phyloP scores from a whole-genome alignment of 1,140 invertebrate species.

The Pseudomyrmex cubaensis region DNA sequence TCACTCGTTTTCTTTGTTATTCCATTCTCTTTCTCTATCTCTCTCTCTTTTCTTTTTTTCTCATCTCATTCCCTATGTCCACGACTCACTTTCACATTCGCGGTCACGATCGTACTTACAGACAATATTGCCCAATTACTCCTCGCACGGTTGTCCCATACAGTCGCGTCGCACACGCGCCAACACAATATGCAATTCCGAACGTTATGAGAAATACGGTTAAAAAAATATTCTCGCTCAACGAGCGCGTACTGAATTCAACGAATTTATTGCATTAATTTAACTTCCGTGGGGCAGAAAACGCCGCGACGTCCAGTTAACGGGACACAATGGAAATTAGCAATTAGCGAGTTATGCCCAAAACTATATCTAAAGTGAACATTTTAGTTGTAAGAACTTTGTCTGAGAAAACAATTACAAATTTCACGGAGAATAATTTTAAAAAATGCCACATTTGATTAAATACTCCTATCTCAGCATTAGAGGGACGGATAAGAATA shows the following conservation, averaged over 20 bases:
- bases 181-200: constrained; percentile 29
- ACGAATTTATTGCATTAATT: constrained; percentile 68
- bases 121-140: constrained; percentile 58
- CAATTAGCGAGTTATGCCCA: constrained; percentile 42
- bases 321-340: constrained; percentile 32
- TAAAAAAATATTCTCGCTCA: constrained; percentile 56
- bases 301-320: neutral
- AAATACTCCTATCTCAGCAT: neutral
- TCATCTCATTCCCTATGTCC: constrained; percentile 20
- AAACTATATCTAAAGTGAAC: neutral
- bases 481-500: too few relatives aligned
- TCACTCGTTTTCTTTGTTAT: constrained; percentile 16
- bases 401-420: neutral
- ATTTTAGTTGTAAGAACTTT: neutral
- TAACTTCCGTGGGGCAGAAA: constrained; percentile 29
- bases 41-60: constrained; percentile 30
- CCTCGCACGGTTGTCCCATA: constrained; percentile 61
- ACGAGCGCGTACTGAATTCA: constrained; percentile 75
- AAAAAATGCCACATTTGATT: neutral
- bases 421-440: neutral
- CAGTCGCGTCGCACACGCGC: constrained; percentile 59
- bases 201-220: constrained; percentile 42
- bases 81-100: constrained; percentile 45
- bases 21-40: constrained; percentile 23
- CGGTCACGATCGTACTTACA: constrained; percentile 54